Percentiles rank a stretch among this genome's conserved stretches.
Conservation (phyloP, 2,113 vertebrate genomes). For the Stomatorhinus ivindoensis region DNA sequence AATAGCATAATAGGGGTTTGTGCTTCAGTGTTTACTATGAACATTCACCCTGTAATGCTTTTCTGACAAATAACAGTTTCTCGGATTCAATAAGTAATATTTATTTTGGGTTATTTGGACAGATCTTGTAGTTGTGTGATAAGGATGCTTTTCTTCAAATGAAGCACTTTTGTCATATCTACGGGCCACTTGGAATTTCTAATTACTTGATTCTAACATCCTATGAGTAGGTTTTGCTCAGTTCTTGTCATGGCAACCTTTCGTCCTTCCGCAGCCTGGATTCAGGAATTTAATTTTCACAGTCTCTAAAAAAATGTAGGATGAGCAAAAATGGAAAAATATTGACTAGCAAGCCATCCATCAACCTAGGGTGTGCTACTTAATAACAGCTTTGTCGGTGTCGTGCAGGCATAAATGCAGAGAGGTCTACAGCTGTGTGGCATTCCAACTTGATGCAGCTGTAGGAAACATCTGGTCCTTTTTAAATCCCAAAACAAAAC, state of each 20-base stretch:
- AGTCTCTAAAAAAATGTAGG: neutral
- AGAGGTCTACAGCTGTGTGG: neutral
- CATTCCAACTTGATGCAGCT: neutral
- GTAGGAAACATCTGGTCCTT: constrained; percentile 10
- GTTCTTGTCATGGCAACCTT: neutral
- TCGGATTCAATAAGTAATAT: neutral
- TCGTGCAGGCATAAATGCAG: neutral
- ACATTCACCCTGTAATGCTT: neutral
- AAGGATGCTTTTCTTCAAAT: neutral
- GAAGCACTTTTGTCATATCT: neutral
- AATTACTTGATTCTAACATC: neutral
- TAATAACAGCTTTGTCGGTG: neutral
- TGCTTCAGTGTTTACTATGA: neutral
- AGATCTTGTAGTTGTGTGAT: neutral
- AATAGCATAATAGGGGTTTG: neutral
- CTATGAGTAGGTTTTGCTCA: neutral
- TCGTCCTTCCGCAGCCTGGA: neutral
- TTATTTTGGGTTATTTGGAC: neutral
- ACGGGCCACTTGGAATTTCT: neutral
- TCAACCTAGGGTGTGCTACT: neutral
- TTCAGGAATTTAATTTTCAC: neutral
- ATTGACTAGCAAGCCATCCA: neutral
- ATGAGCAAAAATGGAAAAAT: neutral
- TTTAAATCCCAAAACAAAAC: neutral
- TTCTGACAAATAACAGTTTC: neutral